Percentiles rank a stretch among this genome's conserved stretches.
phyloP scores from a whole-genome alignment of 1,140 invertebrate genomes.

The Eupristina koningsbergeri region DNA sequence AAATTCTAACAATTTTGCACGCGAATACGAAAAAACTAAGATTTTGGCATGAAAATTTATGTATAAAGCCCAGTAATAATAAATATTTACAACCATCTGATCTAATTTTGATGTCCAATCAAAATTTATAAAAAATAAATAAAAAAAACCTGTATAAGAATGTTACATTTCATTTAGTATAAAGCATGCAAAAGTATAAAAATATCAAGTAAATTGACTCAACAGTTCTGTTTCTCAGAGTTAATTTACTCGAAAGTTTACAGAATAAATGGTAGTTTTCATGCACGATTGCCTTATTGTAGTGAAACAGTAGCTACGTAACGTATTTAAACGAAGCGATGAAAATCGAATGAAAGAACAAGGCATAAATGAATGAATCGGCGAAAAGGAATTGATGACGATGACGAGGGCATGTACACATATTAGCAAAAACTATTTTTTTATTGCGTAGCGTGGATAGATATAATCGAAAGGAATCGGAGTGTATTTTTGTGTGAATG shows the following conservation, averaged over 20 bases:
- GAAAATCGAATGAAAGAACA: slow-evolving; percentile 36
- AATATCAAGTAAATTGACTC: slow-evolving; percentile 47
- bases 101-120: slow-evolving; percentile 25
- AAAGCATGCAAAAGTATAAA: slow-evolving; percentile 46
- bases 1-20: slow-evolving; percentile 52
- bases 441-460: slow-evolving; percentile 41
- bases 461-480: slow-evolving; percentile 20
- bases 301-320: slow-evolving; percentile 36
- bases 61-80: slow-evolving; percentile 27
- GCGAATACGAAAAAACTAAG: slow-evolving; percentile 42
- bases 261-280: slow-evolving; percentile 25
- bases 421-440: slow-evolving; percentile 38
- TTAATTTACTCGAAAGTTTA: slow-evolving; percentile 43
- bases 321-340: slow-evolving; percentile 37
- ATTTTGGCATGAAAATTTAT: slow-evolving; percentile 14
- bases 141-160: slow-evolving; percentile 29
- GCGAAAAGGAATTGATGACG: slow-evolving; percentile 29
- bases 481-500: slow-evolving; percentile 38
- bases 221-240: neutral
- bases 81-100: slow-evolving; percentile 37
- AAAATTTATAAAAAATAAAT: slow-evolving; percentile 13
- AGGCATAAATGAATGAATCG: slow-evolving; percentile 45
- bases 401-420: slow-evolving; percentile 41
- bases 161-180: slow-evolving; percentile 34
- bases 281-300: slow-evolving; percentile 42